phyloP scores from a whole-genome alignment of 1,140 invertebrate species.

The Lethrus apterus region DNA sequence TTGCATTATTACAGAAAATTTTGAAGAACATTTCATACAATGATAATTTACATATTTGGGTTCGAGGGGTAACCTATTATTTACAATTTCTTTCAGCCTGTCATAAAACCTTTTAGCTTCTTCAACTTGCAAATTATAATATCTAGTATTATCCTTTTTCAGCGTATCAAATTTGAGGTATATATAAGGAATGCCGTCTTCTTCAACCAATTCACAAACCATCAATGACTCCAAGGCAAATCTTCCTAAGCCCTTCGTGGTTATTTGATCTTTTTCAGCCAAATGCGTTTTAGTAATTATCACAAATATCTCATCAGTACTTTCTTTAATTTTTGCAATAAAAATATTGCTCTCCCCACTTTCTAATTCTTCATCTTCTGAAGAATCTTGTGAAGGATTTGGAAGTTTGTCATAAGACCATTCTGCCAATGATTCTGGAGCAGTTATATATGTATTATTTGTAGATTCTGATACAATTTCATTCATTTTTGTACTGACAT shows the following conservation, averaged over 20 bases:
- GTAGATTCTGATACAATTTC: constrained; percentile 6
- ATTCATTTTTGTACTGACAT: background rate
- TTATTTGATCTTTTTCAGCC: constrained; percentile 7
- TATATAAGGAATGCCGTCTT: constrained; percentile 1
- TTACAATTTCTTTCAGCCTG: constrained; percentile 9
- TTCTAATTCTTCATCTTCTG: constrained; percentile 18
- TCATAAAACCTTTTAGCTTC: constrained; percentile 5
- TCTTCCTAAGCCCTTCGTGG: constrained; percentile 3
- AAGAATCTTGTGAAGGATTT: background rate
- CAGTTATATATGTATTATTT: constrained; percentile 8
- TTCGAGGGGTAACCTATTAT: constrained; percentile 3
- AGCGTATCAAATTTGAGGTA: constrained; percentile 15
- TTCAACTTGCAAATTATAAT: constrained; percentile 6
- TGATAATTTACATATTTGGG: background rate
- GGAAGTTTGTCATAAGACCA: background rate
- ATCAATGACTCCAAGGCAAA: constrained; percentile 7
- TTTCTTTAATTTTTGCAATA: constrained; percentile 12
- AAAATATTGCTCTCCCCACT: constrained; percentile 17
- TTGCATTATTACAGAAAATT: constrained; percentile 9
- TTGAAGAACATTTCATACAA: constrained; percentile 16
- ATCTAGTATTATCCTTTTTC: constrained; percentile 2
- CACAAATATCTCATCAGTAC: constrained; percentile 5
- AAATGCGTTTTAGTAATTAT: constrained; percentile 15
- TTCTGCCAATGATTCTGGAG: background rate
- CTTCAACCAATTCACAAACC: background rate